Conservation (phyloP, 2,888 invertebrate genomes). For the Tetranychus piercei region DNA sequence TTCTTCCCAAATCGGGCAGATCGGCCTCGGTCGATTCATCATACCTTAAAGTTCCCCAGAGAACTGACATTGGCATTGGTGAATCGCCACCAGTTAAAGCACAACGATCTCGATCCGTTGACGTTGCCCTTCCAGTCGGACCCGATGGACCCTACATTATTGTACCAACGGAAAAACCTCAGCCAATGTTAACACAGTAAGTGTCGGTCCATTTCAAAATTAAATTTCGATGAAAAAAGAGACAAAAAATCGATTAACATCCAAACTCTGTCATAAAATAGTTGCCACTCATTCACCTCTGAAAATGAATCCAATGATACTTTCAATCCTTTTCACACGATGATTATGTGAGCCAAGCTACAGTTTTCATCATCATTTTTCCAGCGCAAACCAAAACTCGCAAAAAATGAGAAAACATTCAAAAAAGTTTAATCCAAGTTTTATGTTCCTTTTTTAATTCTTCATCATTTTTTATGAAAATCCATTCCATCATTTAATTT, state of each 20-base stretch:
- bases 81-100: slow-evolving; percentile 19
- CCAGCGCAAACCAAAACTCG: too few species aligned
- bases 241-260: not conserved
- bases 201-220: not conserved
- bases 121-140: slow-evolving; percentile 66
- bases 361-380: too few species aligned
- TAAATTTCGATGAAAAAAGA: not conserved
- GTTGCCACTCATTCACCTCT: too few species aligned
- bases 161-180: slow-evolving; percentile 20
- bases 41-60: slow-evolving; percentile 42
- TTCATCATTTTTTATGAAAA: too few species aligned
- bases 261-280: not conserved
- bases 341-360: too few species aligned
- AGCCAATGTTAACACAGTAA: slow-evolving; percentile 21
- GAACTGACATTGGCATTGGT: slow-evolving; percentile 36
- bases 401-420: too few species aligned
- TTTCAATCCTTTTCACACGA: too few species aligned
- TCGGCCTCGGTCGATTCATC: slow-evolving; percentile 74
- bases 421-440: too few species aligned
- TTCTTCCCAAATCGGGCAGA: slow-evolving; percentile 53
- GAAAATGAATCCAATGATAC: too few species aligned
- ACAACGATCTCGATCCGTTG: slow-evolving; percentile 60
- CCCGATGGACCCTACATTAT: slow-evolving; percentile 21
- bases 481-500: too few species aligned
- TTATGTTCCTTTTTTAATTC: too few species aligned